Base-by-base conservation (phyloP, 2,888 invertebrate genomes). In the Lamproptera curius region DNA sequence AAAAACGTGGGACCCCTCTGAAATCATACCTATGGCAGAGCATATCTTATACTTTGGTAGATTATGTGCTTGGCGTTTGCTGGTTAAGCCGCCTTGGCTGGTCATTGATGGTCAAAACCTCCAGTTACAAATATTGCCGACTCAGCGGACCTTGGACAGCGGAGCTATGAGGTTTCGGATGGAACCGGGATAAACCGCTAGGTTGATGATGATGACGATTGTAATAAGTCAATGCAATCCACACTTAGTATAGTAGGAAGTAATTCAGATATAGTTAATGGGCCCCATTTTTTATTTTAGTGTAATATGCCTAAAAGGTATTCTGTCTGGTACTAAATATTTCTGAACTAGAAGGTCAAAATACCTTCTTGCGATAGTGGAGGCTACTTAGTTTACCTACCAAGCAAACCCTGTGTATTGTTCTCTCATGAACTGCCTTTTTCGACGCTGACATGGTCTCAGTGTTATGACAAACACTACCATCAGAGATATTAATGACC, bases 191-290 rank as follows among this genome's bases (percentile, higher is more conserved):
- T 41, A 41, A 41, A 41, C 41, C 41, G 28, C 41, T 41, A 41
- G 41, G 41, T 28, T 41, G 41, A 41, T 41, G 41, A 42, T 42
- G 42, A 42, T 42, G 42, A 33, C 42, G 42, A 42, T 33, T 42
- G 15, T 34, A 34, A 34, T 34, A 34, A 34, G 34, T 34, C 34
- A 4, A 34, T 34, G 34, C 34, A 34, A 34, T 34, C 34, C 34
- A 34, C 34, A 34, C 34, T 34, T 34, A 34, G 34, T 34, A 34
- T 34, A 34, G 34, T 14, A 34, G 14, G 15, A 34, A 34, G 34
- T 34, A 14, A 34, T 34, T 14, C 34, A 34, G 8, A 34, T 14
- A 34, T 34, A 34, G 34, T 31, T 31, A 31, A 31, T 31, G 31
- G 31, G 31, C 31, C 31, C 31, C 31, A 31, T 11, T 31, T 34